Evolutionary conservation across 2,797 vertebrate genomes (phyloP).

Genomic region (Rousettus madagascariensis): DNA sequence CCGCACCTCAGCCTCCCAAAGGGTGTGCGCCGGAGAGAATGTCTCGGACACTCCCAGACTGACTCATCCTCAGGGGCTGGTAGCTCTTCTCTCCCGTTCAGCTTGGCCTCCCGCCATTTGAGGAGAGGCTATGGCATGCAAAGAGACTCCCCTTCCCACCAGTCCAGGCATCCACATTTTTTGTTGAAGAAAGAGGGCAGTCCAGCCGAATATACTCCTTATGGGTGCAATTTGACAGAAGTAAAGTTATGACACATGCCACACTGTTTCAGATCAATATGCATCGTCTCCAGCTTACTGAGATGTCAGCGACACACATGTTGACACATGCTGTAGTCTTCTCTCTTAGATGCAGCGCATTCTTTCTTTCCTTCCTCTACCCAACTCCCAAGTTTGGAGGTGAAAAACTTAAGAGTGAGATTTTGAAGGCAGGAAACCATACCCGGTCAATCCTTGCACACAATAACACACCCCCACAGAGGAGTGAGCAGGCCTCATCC

Average conservation of each 20-base stretch:
- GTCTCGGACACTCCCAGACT: fast-evolving
- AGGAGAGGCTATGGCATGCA: neutral
- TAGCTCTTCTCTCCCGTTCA: neutral
- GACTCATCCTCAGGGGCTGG: fast-evolving
- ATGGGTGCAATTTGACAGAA: neutral
- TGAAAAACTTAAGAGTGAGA: neutral
- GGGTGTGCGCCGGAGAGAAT: no score
- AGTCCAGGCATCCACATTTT: neutral
- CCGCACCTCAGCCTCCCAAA: neutral
- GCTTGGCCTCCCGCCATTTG: neutral
- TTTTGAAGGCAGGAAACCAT: constrained; percentile 27
- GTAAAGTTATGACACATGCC: neutral
- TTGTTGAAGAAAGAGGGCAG: neutral
- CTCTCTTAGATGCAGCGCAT: neutral
- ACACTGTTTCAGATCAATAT: neutral
- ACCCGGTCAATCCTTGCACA: neutral
- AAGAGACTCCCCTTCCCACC: neutral
- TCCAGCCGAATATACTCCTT: no score
- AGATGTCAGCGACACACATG: neutral
- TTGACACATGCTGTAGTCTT: neutral
- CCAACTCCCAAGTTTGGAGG: neutral
- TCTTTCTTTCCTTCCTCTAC: neutral
- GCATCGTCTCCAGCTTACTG: neutral
- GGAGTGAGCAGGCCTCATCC: neutral
- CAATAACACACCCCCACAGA: neutral